phyloP scores from a whole-genome alignment of 2,113 vertebrate genomes.

The Cyrtonyx montezumae region DNA sequence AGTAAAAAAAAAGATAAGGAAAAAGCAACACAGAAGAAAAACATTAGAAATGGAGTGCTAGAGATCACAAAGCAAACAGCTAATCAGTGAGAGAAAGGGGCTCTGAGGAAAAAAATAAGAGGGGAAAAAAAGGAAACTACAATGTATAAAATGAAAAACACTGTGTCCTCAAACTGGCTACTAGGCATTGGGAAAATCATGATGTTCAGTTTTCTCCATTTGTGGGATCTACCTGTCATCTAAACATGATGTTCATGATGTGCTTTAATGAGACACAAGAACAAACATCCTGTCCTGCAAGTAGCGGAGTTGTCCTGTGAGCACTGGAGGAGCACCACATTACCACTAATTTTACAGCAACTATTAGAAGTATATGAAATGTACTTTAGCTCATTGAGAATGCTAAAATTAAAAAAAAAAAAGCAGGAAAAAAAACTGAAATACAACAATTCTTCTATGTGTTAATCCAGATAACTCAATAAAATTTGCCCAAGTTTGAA shows the following conservation, averaged over 20 bases:
- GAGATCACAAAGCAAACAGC: background rate
- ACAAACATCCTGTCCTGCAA: background rate
- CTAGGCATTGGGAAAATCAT: background rate
- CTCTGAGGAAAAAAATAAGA: background rate
- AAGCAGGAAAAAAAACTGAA: background rate
- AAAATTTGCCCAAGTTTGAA: background rate
- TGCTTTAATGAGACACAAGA: background rate
- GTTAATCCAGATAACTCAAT: background rate
- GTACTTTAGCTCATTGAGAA: background rate
- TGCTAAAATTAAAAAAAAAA: background rate
- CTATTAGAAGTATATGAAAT: background rate
- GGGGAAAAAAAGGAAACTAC: background rate
- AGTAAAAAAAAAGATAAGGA: conserved; percentile 33
- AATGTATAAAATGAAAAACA: background rate
- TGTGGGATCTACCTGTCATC: background rate
- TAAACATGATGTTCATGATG: background rate
- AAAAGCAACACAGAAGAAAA: background rate
- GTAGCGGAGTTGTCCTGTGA: background rate
- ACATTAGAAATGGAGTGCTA: background rate
- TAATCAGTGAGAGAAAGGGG: background rate
- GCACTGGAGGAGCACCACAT: background rate
- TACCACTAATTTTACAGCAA: background rate
- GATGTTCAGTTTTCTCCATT: background rate
- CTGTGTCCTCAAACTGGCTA: background rate
- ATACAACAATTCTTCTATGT: background rate